These are phyloP conservation scores for Myotis lucifugus DNA, from an alignment of 2,113 vertebrate genomes.

Conservation along the genomic window DNA sequence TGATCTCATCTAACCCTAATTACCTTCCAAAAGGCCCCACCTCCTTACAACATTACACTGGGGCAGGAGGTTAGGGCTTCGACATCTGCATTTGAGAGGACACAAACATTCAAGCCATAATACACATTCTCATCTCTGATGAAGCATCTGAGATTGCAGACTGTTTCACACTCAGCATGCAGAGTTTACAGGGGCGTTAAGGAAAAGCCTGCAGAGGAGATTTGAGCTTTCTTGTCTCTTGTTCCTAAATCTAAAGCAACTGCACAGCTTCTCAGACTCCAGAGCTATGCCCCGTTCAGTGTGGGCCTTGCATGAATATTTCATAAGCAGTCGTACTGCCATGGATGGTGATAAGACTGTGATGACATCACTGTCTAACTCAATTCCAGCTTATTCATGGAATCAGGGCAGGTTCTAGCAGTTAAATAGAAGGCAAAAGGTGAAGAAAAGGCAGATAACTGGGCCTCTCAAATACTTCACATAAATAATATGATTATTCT, in stretches of 20 bases:
- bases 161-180: accelerated
- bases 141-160: background rate
- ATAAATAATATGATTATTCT: background rate
- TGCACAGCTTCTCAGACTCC: background rate
- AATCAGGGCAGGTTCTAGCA: background rate
- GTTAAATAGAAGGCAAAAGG: background rate
- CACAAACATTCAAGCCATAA: background rate
- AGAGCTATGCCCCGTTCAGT: background rate
- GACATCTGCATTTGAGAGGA: background rate
- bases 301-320: background rate
- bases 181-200: background rate
- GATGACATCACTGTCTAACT: background rate
- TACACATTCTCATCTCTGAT: background rate
- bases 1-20: background rate
- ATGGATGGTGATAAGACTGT: background rate
- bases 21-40: background rate
- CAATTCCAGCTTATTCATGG: background rate
- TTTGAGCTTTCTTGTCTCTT: background rate
- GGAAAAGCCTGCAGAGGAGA: background rate
- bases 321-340: background rate
- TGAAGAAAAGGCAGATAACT: background rate
- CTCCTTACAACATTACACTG: background rate
- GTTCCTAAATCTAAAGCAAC: background rate
- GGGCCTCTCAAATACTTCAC: background rate
- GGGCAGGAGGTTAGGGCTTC: background rate